Conservation (phyloP, 2,113 vertebrate genomes). For the Columba livia region DNA sequence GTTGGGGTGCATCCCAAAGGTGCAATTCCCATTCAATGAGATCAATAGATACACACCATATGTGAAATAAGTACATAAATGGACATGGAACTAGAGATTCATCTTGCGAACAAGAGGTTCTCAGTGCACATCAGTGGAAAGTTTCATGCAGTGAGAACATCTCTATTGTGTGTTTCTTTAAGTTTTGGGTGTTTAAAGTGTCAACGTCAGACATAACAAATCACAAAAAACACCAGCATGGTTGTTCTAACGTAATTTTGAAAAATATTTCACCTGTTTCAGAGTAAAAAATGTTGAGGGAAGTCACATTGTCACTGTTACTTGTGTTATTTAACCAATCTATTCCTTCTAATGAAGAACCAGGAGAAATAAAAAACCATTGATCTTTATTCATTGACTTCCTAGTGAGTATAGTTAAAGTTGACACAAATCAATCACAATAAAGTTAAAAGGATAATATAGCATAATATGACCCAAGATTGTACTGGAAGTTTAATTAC, state of each 20-base stretch:
- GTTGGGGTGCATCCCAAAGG: background rate
- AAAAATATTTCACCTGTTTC: background rate
- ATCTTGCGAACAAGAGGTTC: background rate
- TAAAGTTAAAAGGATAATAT: conserved; percentile 91
- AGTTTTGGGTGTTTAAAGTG: background rate
- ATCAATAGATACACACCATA: background rate
- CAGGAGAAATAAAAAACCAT: conserved; percentile 89
- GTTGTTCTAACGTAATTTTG: background rate
- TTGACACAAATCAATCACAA: conserved; percentile 96
- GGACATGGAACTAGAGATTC: background rate
- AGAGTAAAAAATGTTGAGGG: background rate
- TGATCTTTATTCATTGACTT: conserved; percentile 93
- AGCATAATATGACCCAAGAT: conserved; percentile 72
- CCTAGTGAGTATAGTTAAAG: conserved; percentile 91
- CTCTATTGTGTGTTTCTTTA: background rate
- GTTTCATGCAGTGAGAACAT: background rate
- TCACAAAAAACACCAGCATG: background rate
- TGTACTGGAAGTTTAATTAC: conserved; percentile 74
- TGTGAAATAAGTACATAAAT: background rate
- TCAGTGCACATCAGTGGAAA: background rate
- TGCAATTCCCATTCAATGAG: background rate
- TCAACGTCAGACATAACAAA: background rate
- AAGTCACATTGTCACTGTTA: background rate
- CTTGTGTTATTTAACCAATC: conserved; percentile 81
- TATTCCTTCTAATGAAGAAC: conserved; percentile 89